Conservation (phyloP, 2,888 invertebrate species). For the Spilarctia lutea region DNA sequence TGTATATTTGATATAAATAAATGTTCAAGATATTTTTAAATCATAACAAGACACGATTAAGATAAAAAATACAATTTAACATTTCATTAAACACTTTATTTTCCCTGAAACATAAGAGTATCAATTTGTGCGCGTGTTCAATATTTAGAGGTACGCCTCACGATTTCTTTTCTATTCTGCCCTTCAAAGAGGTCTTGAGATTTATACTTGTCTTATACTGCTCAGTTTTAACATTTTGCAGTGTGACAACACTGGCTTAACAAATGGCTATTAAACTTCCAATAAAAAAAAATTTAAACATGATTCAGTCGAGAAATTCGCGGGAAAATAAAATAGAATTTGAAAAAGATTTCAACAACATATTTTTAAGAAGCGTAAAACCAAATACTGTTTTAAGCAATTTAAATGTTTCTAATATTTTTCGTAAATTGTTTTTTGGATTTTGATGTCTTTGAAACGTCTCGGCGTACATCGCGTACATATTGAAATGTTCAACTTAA, state of each 20-base stretch:
- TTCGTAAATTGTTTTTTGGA: neutral
- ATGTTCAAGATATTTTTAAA: neutral
- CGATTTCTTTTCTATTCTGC: neutral
- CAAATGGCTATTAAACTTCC: too few relatives aligned
- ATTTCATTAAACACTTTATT: neutral
- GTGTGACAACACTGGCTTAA: neutral
- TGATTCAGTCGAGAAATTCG: neutral
- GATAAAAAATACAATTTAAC: neutral
- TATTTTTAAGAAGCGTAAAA: neutral
- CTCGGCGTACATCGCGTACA: too few relatives aligned
- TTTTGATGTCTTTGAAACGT: neutral
- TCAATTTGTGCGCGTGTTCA: neutral
- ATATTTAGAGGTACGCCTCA: neutral
- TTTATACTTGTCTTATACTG: neutral
- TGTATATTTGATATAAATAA: neutral
- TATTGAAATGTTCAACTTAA: too few relatives aligned
- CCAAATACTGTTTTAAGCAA: too few relatives aligned
- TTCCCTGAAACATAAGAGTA: too few relatives aligned
- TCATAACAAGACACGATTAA: neutral
- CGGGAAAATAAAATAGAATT: neutral
- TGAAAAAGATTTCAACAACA: neutral
- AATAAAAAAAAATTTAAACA: neutral
- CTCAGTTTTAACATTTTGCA: neutral
- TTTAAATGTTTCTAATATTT: too few relatives aligned
- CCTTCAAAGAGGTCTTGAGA: neutral